Base-by-base conservation (phyloP, 1,140 invertebrate species). In the Drosophila paulistorum region DNA sequence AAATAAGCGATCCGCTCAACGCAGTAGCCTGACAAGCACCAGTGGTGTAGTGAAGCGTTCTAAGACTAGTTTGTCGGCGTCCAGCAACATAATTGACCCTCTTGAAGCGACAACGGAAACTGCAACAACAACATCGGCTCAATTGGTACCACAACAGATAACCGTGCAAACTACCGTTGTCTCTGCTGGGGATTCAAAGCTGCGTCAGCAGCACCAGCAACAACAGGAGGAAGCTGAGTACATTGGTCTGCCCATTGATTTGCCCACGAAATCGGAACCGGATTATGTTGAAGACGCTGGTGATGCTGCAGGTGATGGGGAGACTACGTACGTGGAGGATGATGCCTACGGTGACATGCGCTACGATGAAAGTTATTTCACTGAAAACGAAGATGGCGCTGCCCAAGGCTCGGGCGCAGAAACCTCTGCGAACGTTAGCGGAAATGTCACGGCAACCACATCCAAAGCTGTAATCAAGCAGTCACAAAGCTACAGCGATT, bases 311-410 rank as follows among this genome's bases (percentile, higher is more conserved):
- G 91, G 91, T 39, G 84, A 92, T 57, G 91, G 81, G 37, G 81
- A 90, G n/a, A 86, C 87, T 6, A 63, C 81, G n/a, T 92, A 92
- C 65, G 91, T 92, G 26, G 91, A 92, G 65, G 91, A 92, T 67
- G 91, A 92, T 74, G 74, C 91, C 35, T 92, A 92, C 57, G 91
- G 91, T 20, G 91, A 92, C 60, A 90, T 92, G 79, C 89, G 91
- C 45, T 92, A 92, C 57, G 91, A 92, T 61, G 91, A 92, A 61
- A 92, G 87, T 61, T 92, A 92, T 48, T 92, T 92, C 60, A 92
- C 91, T 1, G 91, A 92, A 70, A 90, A 91, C 57, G 91, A 92
- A 65, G 91, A 92, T 68, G 85, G 79, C 7, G 83, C 77, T 11
- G 73, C 77, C 9, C 85, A 82, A 58, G 35, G 14, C 2, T 48